Conservation (phyloP, 2,888 invertebrate genomes). For the Hedya salicella region DNA sequence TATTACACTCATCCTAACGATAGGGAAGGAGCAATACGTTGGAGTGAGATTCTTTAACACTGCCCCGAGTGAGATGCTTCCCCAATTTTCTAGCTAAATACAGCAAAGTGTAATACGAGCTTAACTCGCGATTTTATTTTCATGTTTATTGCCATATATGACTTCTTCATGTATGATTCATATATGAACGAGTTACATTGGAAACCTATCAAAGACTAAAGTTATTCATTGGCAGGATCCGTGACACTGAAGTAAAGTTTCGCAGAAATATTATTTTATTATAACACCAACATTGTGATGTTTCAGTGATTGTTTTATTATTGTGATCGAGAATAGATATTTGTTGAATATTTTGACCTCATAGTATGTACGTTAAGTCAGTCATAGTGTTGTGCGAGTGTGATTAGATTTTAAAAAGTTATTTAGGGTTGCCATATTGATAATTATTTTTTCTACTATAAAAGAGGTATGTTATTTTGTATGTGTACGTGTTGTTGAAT, state of each 20-base stretch:
- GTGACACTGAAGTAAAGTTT: conserved; percentile 12
- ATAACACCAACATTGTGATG: conserved; percentile 60
- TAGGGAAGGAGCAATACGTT: too few species aligned
- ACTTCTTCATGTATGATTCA: too few species aligned
- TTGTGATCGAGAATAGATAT: conserved; percentile 59
- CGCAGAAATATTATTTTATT: conserved; percentile 33
- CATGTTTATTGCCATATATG: too few species aligned
- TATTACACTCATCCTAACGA: too few species aligned
- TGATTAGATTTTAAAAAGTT: conserved; percentile 55
- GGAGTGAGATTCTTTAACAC: too few species aligned
- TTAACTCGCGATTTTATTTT: too few species aligned
- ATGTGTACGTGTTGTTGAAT: conserved; percentile 63
- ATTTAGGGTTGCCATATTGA: conserved; percentile 71
- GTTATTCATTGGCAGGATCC: neutral
- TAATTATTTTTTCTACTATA: conserved; percentile 52
- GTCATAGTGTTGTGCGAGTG: conserved; percentile 42
- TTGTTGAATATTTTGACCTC: conserved; percentile 54
- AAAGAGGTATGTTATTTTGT: conserved; percentile 55
- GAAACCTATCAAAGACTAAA: conserved; percentile 3
- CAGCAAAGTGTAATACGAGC: too few species aligned
- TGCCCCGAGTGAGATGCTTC: too few species aligned
- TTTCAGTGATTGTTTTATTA: conserved; percentile 66
- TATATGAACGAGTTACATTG: too few species aligned
- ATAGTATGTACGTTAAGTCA: conserved; percentile 46
- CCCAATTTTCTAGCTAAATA: too few species aligned